Conservation (phyloP, 2,113 vertebrate genomes). For the Ceuthmochares aereus region DNA sequence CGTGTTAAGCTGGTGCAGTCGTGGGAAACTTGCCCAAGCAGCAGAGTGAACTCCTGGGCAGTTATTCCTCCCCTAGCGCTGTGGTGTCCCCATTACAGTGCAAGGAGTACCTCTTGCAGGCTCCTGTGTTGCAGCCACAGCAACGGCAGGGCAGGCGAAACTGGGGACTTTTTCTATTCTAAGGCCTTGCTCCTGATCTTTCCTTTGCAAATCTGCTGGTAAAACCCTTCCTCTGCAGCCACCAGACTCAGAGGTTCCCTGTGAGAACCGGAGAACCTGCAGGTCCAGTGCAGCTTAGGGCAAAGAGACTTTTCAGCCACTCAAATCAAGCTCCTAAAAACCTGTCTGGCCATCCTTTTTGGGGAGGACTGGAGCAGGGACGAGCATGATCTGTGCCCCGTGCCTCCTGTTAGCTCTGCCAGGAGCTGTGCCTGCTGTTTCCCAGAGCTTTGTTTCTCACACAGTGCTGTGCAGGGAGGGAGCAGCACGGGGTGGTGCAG, state of each 20-base stretch:
- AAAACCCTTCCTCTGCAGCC: not conserved
- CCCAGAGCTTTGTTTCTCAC: not conserved
- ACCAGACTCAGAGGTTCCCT: not conserved
- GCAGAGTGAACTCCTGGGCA: not conserved
- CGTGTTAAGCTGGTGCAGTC: not conserved
- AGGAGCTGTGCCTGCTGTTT: not conserved
- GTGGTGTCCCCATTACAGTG: not conserved
- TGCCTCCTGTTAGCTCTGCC: not conserved
- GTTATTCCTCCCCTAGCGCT: not conserved
- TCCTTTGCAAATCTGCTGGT: not conserved
- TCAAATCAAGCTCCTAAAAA: not conserved
- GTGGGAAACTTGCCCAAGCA: not conserved
- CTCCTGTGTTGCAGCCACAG: not conserved
- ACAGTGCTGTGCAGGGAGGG: not conserved
- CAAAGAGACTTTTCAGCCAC: not conserved
- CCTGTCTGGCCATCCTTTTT: not conserved
- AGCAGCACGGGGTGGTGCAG: fast-evolving
- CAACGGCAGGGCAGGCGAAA: not conserved
- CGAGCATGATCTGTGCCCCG: not conserved
- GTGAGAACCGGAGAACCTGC: not conserved
- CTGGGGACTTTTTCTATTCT: not conserved
- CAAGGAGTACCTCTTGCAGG: not conserved
- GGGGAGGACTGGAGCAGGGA: not conserved
- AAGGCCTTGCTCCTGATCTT: not conserved
- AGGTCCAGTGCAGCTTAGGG: not conserved